Conservation (phyloP, 1,140 invertebrate species). For the Drosophila miranda region DNA sequence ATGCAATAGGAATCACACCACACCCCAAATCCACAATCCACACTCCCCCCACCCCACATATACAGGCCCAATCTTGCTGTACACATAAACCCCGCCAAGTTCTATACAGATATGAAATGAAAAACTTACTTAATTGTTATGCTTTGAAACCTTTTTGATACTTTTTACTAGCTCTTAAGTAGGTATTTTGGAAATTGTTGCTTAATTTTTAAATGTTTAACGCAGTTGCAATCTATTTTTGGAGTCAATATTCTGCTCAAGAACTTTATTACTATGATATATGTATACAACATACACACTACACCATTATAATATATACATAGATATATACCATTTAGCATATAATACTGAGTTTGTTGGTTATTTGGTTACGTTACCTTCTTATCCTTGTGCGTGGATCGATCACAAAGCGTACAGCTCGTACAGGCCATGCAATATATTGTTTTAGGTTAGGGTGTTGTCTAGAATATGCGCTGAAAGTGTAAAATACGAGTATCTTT, state of each 20-base stretch:
- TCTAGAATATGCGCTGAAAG: constrained; percentile 54
- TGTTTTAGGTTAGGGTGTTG: constrained; percentile 76
- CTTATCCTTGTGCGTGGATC: constrained; percentile 21
- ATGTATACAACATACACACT: constrained; percentile 25
- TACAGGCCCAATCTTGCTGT: constrained; percentile 67
- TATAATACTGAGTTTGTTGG: constrained; percentile 47
- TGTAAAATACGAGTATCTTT: constrained; percentile 47
- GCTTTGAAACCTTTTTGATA: constrained; percentile 73
- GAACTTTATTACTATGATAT: constrained; percentile 33
- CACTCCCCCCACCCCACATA: constrained; percentile 9
- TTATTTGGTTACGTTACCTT: constrained; percentile 37
- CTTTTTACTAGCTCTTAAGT: constrained; percentile 69
- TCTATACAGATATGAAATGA: constrained; percentile 37
- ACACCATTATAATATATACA: constrained; percentile 16
- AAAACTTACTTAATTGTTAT: constrained; percentile 75
- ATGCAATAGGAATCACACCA: constrained; percentile 23
- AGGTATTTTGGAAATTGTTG: constrained; percentile 79
- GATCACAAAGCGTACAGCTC: constrained; percentile 35
- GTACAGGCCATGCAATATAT: constrained; percentile 59
- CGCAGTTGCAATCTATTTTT: constrained; percentile 68
- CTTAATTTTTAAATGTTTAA: constrained; percentile 73
- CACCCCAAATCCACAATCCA: constrained; percentile 1
- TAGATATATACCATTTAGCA: constrained; percentile 35
- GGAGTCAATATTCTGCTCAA: constrained; percentile 67
- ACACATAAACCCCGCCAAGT: constrained; percentile 34